Evolutionary conservation across 1,140 invertebrate species (phyloP).

Genomic region (Drosophila nigrodunni): DNA sequence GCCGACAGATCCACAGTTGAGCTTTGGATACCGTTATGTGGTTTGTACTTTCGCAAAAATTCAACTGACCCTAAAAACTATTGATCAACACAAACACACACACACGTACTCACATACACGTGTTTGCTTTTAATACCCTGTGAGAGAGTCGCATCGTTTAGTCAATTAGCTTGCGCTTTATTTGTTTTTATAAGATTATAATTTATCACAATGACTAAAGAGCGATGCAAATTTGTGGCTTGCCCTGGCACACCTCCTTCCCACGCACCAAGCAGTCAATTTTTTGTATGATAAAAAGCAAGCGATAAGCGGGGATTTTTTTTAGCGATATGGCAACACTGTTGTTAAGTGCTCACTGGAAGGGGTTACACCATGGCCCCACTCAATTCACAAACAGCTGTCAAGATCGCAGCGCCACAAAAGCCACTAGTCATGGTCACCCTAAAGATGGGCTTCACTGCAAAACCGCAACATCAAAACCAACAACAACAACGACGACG

Average conservation of each 20-base stretch:
- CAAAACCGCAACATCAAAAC: slow-evolving; percentile 36
- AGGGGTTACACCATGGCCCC: slow-evolving; percentile 3
- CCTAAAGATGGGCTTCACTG: slow-evolving; percentile 26
- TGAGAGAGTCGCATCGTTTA: too few relatives aligned
- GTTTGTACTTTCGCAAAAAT: slow-evolving; percentile 18
- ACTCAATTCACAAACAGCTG: background rate
- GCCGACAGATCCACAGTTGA: slow-evolving; percentile 21
- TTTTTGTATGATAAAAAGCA: slow-evolving; percentile 41
- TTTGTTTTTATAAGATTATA: slow-evolving; percentile 20
- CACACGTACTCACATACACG: slow-evolving; percentile 12
- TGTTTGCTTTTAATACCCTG: too few relatives aligned
- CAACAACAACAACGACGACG: slow-evolving; percentile 16
- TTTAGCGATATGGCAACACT: slow-evolving; percentile 42
- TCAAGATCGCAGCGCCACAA: slow-evolving; percentile 13
- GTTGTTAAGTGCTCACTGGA: background rate
- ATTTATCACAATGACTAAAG: slow-evolving; percentile 28
- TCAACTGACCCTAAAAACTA: slow-evolving; percentile 39
- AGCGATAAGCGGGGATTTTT: slow-evolving; percentile 30
- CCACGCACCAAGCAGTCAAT: slow-evolving; percentile 4
- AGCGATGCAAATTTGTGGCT: slow-evolving; percentile 11
- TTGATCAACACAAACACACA: slow-evolving; percentile 27
- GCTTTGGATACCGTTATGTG: slow-evolving; percentile 15
- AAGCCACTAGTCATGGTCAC: slow-evolving; percentile 36
- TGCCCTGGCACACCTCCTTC: background rate
- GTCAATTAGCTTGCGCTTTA: background rate